Conservation (phyloP, 1,140 invertebrate genomes). For the Ceratosolen solmsi region DNA sequence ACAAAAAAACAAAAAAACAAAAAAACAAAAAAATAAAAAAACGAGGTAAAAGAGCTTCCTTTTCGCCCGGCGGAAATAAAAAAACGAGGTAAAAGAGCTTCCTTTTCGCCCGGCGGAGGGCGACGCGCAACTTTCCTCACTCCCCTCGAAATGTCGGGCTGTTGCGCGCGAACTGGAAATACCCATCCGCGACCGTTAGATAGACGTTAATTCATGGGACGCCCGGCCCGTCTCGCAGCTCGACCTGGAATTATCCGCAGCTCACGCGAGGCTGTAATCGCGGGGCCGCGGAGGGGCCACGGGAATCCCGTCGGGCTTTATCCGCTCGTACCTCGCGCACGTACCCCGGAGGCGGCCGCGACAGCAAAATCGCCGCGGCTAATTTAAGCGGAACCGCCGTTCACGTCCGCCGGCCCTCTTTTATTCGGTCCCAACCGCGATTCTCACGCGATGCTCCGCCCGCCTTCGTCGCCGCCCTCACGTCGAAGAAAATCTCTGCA, state of each 20-base stretch:
- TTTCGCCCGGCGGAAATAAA: too few relatives aligned
- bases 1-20: too few relatives aligned
- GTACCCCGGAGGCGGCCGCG: constrained; percentile 13
- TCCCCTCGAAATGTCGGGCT: not conserved
- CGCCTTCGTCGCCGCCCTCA: not conserved
- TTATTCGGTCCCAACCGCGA: constrained; percentile 48
- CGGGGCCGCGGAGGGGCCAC: not conserved
- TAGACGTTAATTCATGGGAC: not conserved
- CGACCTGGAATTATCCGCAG: constrained; percentile 57
- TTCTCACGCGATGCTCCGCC: constrained; percentile 43
- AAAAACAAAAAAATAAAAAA: too few relatives aligned
- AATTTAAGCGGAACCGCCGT: constrained; percentile 52
- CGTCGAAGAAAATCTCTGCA: not conserved
- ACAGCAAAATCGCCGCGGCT: constrained; percentile 56
- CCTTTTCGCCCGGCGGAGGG: too few relatives aligned
- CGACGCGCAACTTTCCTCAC: not conserved
- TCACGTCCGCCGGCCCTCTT: not conserved
- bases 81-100: too few relatives aligned
- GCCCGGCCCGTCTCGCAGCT: not conserved
- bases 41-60: too few relatives aligned
- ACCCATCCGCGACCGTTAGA: not conserved
- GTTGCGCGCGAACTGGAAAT: too few relatives aligned
- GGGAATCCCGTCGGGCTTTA: not conserved
- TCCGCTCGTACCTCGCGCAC: not conserved
- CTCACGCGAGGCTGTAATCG: constrained; percentile 20